Base-by-base conservation (phyloP, 92 coral and sea anemone species). In the Galaxea fascicularis region DNA sequence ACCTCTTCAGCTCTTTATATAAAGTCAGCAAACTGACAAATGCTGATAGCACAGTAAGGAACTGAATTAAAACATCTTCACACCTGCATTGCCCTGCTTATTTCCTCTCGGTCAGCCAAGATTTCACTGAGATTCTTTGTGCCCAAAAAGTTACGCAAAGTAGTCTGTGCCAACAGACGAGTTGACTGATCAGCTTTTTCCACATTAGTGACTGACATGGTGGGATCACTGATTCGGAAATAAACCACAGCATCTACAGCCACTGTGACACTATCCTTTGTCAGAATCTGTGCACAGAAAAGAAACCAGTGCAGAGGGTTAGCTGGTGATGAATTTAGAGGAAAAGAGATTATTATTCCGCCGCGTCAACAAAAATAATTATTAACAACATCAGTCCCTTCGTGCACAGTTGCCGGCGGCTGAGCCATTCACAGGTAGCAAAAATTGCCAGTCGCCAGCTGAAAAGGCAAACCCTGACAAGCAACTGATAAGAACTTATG, bases 201-300 rank as follows among this genome's bases (percentile, higher is more conserved):
- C 82, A 88, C 92, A 52, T 91, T 91, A 53, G 92, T 85, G 30
- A 91, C 87, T 15, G 95, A 88, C 83, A 88, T 88, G 35, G 92
- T 91, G 12, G 95, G 93, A 74, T 91, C 90, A 16, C 71, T 76
- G 57, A 91, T 88, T 58, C 92, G 80, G 81, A 86, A 92, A 87
- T 92, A 92, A 74, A 92, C 93, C 25, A 92, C 95, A 35, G 95
- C 95, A 54, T 91, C 95, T 46, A 91, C 95, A 10, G 95, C 91
- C 17, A 91, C 92, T 13, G 92, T 91, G 25, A 91, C 95, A 69
- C 95, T 91, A 71, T 91, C 95, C 73, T 91, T 91, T 20, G 95
- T 91, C 76, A 88, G 78, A 51, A 91, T 90, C 95, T 91, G 57
- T 2, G 41, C 41, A 35, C 41, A 59, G 58, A 45, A 46, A 4